These are phyloP conservation scores for Macrobrachium rosenbergii DNA, from an alignment of 1,140 invertebrate genomes.

Conservation along the genomic window DNA sequence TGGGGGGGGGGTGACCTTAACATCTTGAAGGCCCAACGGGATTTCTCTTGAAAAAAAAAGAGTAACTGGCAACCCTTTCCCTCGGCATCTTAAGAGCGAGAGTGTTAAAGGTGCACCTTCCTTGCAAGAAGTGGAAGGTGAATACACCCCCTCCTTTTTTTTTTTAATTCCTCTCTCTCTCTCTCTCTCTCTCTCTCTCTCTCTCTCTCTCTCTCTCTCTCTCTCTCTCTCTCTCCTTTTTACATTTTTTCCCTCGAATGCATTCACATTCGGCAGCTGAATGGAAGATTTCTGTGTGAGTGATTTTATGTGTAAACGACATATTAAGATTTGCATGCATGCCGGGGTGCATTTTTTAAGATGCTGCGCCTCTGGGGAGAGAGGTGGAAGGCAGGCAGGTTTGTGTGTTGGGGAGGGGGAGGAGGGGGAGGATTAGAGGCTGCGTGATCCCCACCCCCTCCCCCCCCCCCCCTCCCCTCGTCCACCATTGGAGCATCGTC, in stretches of 20 bases:
- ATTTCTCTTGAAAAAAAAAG: neutral
- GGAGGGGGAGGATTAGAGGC: neutral
- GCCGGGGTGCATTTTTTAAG: slow-evolving; percentile 41
- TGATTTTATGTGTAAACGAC: slow-evolving; percentile 60
- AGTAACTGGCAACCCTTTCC: slow-evolving; percentile 37
- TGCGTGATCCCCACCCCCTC: neutral
- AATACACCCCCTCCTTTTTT: slow-evolving; percentile 30
- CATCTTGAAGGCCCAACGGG: neutral
- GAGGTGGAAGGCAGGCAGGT: slow-evolving; percentile 6
- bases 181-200: neutral
- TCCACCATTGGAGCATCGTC: too few relatives aligned
- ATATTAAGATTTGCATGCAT: slow-evolving; percentile 5
- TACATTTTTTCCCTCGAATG: neutral
- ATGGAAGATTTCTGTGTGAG: slow-evolving; percentile 58
- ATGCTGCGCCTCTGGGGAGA: too few relatives aligned
- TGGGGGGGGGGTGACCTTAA: too few relatives aligned
- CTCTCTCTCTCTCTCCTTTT: neutral
- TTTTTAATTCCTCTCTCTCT: slow-evolving; percentile 16
- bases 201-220: neutral
- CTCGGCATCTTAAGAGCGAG: slow-evolving; percentile 49
- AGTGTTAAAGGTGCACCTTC: slow-evolving; percentile 47
- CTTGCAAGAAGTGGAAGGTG: slow-evolving; percentile 47
- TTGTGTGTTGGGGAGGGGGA: neutral
- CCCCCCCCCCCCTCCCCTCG: too few relatives aligned
- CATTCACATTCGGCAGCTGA: slow-evolving; percentile 52